Percentiles rank a stretch among this genome's conserved stretches.
Evolutionary conservation across 2,888 invertebrate species (phyloP).

Genomic region (Polydrusus cervinus): DNA sequence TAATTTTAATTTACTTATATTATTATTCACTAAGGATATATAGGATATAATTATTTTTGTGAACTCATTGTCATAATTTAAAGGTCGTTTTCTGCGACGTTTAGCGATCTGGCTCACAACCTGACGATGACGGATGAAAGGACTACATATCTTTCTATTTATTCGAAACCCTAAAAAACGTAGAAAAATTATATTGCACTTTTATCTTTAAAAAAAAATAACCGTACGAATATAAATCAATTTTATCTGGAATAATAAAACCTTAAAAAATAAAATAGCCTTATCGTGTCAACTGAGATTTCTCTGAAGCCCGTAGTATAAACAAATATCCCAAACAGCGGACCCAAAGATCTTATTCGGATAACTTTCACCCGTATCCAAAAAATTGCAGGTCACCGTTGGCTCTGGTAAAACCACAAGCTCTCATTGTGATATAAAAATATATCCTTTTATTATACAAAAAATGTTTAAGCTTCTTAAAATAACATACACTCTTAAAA

Average conservation of each 20-base stretch:
- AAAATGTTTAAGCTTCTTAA: background rate
- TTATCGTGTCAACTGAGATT: conserved; percentile 23
- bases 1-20: too few relatives aligned
- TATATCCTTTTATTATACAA: conserved; percentile 1
- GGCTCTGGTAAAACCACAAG: background rate
- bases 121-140: too few relatives aligned
- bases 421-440: background rate
- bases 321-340: conserved; percentile 5
- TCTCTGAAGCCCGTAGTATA: conserved; percentile 3
- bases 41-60: too few relatives aligned
- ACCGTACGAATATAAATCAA: background rate
- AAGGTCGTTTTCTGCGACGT: too few relatives aligned
- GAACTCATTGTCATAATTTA: too few relatives aligned
- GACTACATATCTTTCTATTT: too few relatives aligned
- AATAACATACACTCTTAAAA: too few relatives aligned
- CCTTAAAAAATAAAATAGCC: conserved; percentile 21
- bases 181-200: too few relatives aligned
- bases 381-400: conserved; percentile 13
- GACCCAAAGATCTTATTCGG: conserved; percentile 10
- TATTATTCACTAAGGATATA: too few relatives aligned
- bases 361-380: background rate
- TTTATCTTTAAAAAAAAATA: background rate
- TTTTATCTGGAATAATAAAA: conserved; percentile 24
- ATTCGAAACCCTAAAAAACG: too few relatives aligned
- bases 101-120: too few relatives aligned